phyloP scores from a whole-genome alignment of 2,888 invertebrate species.

The Eupithecia inturbata region DNA sequence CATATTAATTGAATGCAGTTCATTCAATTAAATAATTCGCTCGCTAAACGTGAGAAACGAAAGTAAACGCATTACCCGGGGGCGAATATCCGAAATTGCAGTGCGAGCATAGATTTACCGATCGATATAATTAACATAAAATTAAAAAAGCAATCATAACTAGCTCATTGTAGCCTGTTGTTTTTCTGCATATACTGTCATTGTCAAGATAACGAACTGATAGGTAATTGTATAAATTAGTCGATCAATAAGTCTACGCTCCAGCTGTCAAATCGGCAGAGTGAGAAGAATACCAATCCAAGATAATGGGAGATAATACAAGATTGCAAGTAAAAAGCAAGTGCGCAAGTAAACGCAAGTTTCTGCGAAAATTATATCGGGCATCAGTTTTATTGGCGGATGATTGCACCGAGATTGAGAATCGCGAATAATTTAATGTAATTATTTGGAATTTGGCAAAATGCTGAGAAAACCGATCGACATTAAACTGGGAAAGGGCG shows the following conservation, averaged over 20 bases:
- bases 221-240: not conserved
- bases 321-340: conserved; percentile 15
- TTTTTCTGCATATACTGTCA: not conserved
- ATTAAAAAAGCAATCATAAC: not conserved
- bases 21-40: conserved; percentile 11
- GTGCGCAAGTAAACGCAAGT: conserved; percentile 48
- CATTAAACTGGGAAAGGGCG: conserved; percentile 58
- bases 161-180: not conserved
- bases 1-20: conserved; percentile 16
- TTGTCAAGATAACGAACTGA: not conserved
- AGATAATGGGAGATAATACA: conserved; percentile 15
- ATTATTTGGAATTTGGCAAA: conserved; percentile 65
- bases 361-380: conserved; percentile 63
- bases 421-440: conserved; percentile 60
- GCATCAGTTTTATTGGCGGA: conserved; percentile 62
- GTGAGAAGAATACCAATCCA: conserved; percentile 42
- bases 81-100: not conserved
- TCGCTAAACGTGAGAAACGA: conserved; percentile 26
- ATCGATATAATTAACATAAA: not conserved
- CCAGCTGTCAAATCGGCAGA: conserved; percentile 8
- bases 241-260: not conserved
- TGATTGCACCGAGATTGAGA: conserved; percentile 58
- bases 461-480: conserved; percentile 52
- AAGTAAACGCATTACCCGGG: conserved; percentile 9
- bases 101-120: not conserved